Percentiles rank a stretch among this genome's conserved stretches.
Conservation (phyloP, 1,140 invertebrate genomes). For the Cheumatopsyche charites region DNA sequence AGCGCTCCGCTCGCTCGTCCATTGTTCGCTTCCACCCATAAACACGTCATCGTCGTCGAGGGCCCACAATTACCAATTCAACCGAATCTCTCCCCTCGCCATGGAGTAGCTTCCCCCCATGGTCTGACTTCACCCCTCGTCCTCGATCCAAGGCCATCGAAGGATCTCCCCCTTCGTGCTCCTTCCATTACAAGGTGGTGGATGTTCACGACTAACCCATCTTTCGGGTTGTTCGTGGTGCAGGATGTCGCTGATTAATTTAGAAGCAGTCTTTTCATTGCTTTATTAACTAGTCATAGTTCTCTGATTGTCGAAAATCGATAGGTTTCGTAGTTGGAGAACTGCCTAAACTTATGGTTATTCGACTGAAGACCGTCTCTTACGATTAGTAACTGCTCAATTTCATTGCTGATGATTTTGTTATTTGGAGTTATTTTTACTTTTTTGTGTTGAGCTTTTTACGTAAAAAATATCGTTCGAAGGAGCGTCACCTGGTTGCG, state of each 20-base stretch:
- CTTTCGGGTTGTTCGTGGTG: background rate
- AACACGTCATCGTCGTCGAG: constrained; percentile 25
- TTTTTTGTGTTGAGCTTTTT: background rate
- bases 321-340: no score
- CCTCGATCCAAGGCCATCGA: constrained; percentile 3
- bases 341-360: no score
- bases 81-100: background rate
- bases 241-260: constrained; percentile 24
- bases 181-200: no score
- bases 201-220: no score
- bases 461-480: background rate
- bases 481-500: background rate
- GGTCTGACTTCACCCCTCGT: background rate
- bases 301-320: no score
- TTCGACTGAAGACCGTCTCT: no score
- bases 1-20: background rate
- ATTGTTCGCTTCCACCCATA: constrained; percentile 21
- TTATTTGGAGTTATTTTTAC: background rate
- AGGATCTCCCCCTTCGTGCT: background rate
- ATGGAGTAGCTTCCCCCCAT: background rate
- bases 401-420: no score
- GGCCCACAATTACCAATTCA: constrained; percentile 25
- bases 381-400: no score
- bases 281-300: no score
- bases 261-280: background rate